These are phyloP conservation scores for Pseudolycoriella hygida DNA, from an alignment of 2,888 invertebrate species.

Conservation along the genomic window DNA sequence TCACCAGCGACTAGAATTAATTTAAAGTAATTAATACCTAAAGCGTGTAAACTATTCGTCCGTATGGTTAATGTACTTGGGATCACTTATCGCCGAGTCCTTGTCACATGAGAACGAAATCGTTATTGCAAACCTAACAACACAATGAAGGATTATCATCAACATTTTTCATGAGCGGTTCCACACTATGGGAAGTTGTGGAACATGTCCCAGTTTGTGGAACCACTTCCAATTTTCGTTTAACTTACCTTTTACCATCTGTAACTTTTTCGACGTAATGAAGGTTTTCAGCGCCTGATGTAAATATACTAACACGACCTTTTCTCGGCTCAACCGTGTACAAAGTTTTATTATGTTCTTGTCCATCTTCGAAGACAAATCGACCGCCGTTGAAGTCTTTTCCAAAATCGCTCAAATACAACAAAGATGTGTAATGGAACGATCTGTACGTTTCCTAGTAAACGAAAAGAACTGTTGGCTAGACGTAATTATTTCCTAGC, in stretches of 20 bases:
- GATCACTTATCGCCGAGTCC: conserved; percentile 45
- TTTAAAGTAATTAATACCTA: no score
- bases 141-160: no score
- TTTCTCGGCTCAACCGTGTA: conserved; percentile 53
- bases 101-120: conserved; percentile 74
- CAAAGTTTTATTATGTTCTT: conserved; percentile 43
- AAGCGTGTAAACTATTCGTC: no score
- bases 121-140: conserved; percentile 55
- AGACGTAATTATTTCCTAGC: no score
- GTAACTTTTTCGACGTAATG: conserved; percentile 68
- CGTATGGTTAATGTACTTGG: conserved; percentile 13
- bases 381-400: conserved; percentile 68
- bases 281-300: conserved; percentile 71
- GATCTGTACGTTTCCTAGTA: conserved; percentile 73
- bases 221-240: not conserved
- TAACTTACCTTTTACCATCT: conserved; percentile 35
- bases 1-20: no score
- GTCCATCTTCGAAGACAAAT: conserved; percentile 57
- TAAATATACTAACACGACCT: conserved; percentile 67
- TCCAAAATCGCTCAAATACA: conserved; percentile 60
- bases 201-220: no score
- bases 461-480: no score
- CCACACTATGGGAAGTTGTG: no score
- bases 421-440: conserved; percentile 70
- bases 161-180: no score